A percentile compares a stretch with the other conserved stretches of the same genome.
phyloP scores from a whole-genome alignment of 2,113 vertebrate species.

The Lampris megalopsis region DNA sequence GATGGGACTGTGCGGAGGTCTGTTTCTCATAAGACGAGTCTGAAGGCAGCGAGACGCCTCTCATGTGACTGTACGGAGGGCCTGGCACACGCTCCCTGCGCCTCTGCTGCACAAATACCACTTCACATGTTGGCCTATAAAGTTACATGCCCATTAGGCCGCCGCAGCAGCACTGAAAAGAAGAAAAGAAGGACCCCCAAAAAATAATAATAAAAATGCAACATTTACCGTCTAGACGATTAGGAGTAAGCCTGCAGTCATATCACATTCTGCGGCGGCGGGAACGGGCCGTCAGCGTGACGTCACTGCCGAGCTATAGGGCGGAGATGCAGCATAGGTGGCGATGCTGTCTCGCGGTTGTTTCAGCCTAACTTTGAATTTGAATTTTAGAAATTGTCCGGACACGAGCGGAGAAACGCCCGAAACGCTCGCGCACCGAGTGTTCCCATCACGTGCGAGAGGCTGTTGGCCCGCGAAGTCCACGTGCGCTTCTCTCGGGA shows the following conservation, averaged over 20 bases:
- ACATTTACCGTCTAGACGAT: constrained; percentile 79
- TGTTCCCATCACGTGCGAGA: no score
- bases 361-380: constrained; percentile 45
- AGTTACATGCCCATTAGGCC: constrained; percentile 79
- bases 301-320: constrained; percentile 46
- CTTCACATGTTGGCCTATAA: constrained; percentile 82
- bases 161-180: constrained; percentile 72
- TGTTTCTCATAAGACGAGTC: constrained; percentile 79
- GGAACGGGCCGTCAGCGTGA: constrained; percentile 62
- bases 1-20: constrained; percentile 73
- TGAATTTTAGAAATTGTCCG: constrained; percentile 8
- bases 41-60: constrained; percentile 70
- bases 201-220: constrained; percentile 29
- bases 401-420: no score
- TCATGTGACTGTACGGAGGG: constrained; percentile 73
- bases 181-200: no score
- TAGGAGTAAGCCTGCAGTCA: constrained; percentile 75
- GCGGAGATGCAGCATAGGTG: constrained; percentile 71
- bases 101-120: constrained; percentile 71
- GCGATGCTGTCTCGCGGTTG: constrained; percentile 52
- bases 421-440: no score
- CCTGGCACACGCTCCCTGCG: constrained; percentile 65
- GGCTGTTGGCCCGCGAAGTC: no score
- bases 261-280: constrained; percentile 75
- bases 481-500: no score